Conservation (phyloP, 2,888 invertebrate genomes). For the Chorisops tibialis region DNA sequence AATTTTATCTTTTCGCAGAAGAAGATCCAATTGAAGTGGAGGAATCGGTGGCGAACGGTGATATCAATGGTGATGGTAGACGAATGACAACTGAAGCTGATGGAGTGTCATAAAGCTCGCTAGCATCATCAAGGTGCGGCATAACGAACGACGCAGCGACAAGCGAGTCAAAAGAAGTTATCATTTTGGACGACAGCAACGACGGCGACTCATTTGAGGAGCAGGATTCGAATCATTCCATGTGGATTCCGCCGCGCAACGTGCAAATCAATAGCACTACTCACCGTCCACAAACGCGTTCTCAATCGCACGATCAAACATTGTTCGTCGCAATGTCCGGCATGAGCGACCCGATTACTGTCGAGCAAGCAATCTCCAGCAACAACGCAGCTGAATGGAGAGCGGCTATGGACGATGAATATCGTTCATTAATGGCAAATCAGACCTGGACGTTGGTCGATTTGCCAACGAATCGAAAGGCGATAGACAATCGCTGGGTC, state of each 20-base stretch:
- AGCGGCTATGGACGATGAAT: slow-evolving; percentile 36
- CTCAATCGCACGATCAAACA: slow-evolving; percentile 5
- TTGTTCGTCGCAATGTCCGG: slow-evolving; percentile 3
- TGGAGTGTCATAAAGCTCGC: too few species aligned
- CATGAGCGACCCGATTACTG: slow-evolving; percentile 7
- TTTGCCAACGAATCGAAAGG: slow-evolving; percentile 7
- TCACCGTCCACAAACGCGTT: neutral
- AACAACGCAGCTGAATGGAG: neutral
- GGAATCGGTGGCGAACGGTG: neutral
- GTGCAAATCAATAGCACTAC: neutral
- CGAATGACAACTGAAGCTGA: neutral
- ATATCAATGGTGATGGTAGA: too few species aligned
- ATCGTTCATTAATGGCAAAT: slow-evolving; percentile 36
- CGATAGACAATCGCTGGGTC: slow-evolving; percentile 17
- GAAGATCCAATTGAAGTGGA: neutral
- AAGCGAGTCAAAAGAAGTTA: neutral
- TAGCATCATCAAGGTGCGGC: neutral
- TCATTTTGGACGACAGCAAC: neutral
- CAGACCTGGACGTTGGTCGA: slow-evolving; percentile 23
- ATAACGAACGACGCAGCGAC: slow-evolving; percentile 1
- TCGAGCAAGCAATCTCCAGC: slow-evolving; percentile 2
- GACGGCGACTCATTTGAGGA: neutral
- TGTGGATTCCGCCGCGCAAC: slow-evolving; percentile 2
- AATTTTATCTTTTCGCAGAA: slow-evolving; percentile 2
- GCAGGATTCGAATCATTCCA: slow-evolving; percentile 5